Base-by-base conservation (phyloP, 2,888 invertebrate species). In the Cephus pygmeus region DNA sequence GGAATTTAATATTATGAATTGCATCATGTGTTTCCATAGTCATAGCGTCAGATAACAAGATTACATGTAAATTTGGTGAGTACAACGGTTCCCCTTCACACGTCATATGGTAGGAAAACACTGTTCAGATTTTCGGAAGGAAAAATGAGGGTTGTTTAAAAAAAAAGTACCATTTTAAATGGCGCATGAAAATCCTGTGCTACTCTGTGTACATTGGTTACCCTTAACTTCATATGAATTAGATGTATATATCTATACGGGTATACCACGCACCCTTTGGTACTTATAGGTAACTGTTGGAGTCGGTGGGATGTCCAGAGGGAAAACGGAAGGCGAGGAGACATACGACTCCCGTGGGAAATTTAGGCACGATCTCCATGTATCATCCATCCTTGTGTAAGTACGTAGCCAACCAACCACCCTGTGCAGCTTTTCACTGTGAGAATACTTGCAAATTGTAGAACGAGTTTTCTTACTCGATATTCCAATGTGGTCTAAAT, bases 281-380 rank as follows among this genome's bases (percentile, higher is more conserved):
- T 56, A 56, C 56, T 23, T 23, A 56, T 56, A 56, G 56, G 23
- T 23, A 56, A 23, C 56, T 56, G 9, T 23, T 9, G 56, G 71
- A 35, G 75, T 31, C 40, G 73, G 69, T 34, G 34, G 76, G 68
- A 75, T 31, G 69, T 56, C 35, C 56, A 79, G 71, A 78, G 73
- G 80, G 34, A 79, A 78, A 79, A 40, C 68, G 75, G 78, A 77
- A 78, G 79, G 79, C 80, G 77, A 83, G 80, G 81, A 87, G 86
- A 88, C 83, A 85, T 85, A 87, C 83, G 87, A 85, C 87, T 87
- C 88, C 82, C 88, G 34, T 69, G 88, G 88, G 88, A 88, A 88
- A 88, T 88, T 88, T 88, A 86, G 88, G 86, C 87, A 86, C 87
- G 88, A 88, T 87, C 86, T 87, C 87, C 88, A 88, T 88, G 88